Percentiles rank a stretch among this genome's conserved stretches.
Conservation (phyloP, 2,113 vertebrate species). For the Galbula dea region DNA sequence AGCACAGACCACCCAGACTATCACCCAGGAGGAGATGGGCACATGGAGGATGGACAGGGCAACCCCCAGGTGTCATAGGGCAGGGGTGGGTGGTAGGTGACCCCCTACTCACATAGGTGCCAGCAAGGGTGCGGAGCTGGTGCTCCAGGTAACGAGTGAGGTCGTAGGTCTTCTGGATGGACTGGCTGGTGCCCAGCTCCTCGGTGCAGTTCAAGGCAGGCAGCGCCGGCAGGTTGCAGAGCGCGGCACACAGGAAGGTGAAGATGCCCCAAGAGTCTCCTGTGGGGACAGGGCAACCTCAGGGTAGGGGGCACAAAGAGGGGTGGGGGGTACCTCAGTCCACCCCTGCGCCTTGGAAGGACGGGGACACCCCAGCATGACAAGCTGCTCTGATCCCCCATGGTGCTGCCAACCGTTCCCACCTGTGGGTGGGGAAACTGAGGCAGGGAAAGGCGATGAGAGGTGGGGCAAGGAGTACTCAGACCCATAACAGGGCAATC, state of each 20-base stretch:
- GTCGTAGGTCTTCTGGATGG: slow-evolving; percentile 95
- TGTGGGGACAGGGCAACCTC: slow-evolving; percentile 62
- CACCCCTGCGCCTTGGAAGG: not conserved
- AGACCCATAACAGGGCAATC: not conserved
- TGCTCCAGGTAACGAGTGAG: slow-evolving; percentile 97
- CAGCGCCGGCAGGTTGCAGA: slow-evolving; percentile 77
- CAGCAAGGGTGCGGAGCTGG: slow-evolving; percentile 92
- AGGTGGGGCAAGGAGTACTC: too few species aligned
- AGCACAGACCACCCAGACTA: too few species aligned
- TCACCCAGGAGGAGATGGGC: too few species aligned
- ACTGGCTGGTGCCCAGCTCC: slow-evolving; percentile 84
- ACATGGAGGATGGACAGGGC: too few species aligned
- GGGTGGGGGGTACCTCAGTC: too few species aligned
- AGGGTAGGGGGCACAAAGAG: not conserved
- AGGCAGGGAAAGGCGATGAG: not conserved
- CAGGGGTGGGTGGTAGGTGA: too few species aligned
- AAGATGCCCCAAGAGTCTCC: slow-evolving; percentile 82
- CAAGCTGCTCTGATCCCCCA: not conserved
- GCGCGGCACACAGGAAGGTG: slow-evolving; percentile 80
- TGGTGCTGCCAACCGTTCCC: not conserved
- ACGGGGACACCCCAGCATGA: not conserved
- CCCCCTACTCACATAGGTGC: slow-evolving; percentile 86
- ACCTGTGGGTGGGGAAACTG: not conserved
- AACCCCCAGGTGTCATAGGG: too few species aligned
- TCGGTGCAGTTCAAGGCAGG: slow-evolving; percentile 78